phyloP scores from a whole-genome alignment of 2,113 vertebrate species.

The Corythornis cristatus region DNA sequence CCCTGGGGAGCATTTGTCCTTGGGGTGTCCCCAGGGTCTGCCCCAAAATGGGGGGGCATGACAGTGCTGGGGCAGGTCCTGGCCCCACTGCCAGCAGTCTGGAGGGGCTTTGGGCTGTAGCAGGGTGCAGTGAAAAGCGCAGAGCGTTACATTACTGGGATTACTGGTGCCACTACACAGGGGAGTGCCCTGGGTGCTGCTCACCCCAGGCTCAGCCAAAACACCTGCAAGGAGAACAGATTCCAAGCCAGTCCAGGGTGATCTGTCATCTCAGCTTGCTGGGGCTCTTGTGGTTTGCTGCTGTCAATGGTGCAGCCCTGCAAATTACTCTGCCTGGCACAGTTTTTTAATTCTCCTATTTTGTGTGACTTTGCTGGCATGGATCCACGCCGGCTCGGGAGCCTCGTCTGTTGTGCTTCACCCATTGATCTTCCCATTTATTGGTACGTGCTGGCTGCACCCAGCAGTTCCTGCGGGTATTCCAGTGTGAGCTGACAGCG shows the following conservation, averaged over 20 bases:
- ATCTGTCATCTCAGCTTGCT: not conserved
- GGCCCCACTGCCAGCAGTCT: not conserved
- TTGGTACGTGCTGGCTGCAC: not conserved
- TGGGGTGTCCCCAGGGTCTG: not conserved
- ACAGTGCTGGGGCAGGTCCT: not conserved
- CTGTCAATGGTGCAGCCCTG: not conserved
- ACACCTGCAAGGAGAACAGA: not conserved
- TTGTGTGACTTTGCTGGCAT: not conserved
- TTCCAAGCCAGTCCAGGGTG: not conserved
- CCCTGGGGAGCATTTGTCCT: not conserved
- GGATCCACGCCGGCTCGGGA: not conserved
- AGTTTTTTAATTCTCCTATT: not conserved
- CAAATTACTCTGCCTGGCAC: not conserved
- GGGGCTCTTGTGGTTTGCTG: not conserved
- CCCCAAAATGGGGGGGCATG: fast-evolving
- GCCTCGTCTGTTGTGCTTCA: not conserved
- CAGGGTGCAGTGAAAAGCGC: too few species aligned
- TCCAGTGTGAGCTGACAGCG: not conserved
- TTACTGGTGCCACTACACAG: not conserved
- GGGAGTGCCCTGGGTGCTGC: not conserved
- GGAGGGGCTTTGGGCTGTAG: not conserved
- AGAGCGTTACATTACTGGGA: too few species aligned
- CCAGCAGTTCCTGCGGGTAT: not conserved
- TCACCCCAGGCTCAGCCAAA: not conserved
- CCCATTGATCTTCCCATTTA: not conserved